A percentile compares a stretch with the other conserved stretches of the same genome.
These are phyloP conservation scores for Macaria notata DNA, from an alignment of 2,888 invertebrate genomes.

Conservation along the genomic window DNA sequence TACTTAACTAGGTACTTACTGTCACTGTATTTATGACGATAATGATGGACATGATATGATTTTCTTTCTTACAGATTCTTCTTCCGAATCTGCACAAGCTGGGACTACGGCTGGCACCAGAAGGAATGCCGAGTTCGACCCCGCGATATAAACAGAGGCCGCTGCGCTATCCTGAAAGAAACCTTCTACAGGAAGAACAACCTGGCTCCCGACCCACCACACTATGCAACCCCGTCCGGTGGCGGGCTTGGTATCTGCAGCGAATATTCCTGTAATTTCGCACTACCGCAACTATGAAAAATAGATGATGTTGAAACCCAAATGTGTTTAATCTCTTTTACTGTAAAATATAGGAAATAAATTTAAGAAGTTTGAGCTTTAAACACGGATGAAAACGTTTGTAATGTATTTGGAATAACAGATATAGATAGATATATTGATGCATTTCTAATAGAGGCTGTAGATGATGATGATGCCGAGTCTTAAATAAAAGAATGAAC, in stretches of 20 bases:
- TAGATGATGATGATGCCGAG: no score
- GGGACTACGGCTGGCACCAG: slow-evolving; percentile 84
- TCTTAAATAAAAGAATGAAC: no score
- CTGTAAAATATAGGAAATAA: no score
- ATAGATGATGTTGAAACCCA: neutral
- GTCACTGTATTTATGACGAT: no score
- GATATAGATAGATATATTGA: no score
- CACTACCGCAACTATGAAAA: neutral
- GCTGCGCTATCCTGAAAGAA: slow-evolving; percentile 74
- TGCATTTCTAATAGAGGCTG: no score
- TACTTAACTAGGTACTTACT: no score
- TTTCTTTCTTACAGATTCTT: slow-evolving; percentile 58
- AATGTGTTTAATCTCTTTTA: no score
- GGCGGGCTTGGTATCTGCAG: slow-evolving; percentile 65
- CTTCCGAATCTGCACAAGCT: slow-evolving; percentile 74
- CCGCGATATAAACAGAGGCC: slow-evolving; percentile 70
- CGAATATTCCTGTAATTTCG: slow-evolving; percentile 60
- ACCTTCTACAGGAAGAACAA: slow-evolving; percentile 83
- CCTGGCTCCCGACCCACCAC: slow-evolving; percentile 77
- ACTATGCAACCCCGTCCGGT: slow-evolving; percentile 76
- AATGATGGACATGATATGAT: no score
- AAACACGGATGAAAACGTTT: no score
- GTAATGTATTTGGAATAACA: no score
- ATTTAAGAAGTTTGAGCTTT: no score
- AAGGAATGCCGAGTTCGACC: slow-evolving; percentile 54